Evolutionary conservation across 2,888 invertebrate species (phyloP).

Genomic region (Thelaira solivaga): DNA sequence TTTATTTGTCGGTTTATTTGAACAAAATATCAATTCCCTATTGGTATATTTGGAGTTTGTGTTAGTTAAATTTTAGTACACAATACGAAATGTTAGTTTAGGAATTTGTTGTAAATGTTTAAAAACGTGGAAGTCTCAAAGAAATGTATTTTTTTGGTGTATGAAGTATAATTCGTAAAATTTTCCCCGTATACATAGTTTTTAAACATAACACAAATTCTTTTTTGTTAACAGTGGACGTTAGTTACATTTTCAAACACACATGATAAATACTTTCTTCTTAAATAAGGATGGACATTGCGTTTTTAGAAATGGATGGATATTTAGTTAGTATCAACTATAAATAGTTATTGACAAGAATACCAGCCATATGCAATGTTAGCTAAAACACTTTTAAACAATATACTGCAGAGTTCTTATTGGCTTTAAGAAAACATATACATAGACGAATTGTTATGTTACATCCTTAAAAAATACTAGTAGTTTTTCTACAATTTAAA

Average conservation of each 20-base stretch:
- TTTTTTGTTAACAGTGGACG: not conserved
- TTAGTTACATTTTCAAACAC: constrained; percentile 20
- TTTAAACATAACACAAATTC: constrained; percentile 1
- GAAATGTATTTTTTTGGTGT: too few relatives aligned
- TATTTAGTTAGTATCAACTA: constrained; percentile 4
- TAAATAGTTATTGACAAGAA: constrained; percentile 15
- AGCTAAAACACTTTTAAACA: not conserved
- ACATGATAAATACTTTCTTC: constrained; percentile 16
- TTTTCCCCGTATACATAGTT: not conserved
- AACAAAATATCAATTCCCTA: constrained; percentile 27
- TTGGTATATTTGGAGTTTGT: not conserved
- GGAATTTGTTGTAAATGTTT: not conserved
- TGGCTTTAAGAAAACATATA: constrained; percentile 1
- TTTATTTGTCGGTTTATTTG: not conserved
- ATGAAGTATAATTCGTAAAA: too few relatives aligned
- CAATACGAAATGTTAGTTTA: constrained; percentile 4
- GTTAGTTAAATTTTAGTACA: constrained; percentile 24
- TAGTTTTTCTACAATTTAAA: constrained; percentile 18
- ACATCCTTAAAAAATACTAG: constrained; percentile 8
- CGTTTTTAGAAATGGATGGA: constrained; percentile 16
- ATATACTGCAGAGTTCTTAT: not conserved
- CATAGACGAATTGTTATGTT: not conserved
- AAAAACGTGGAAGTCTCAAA: not conserved
- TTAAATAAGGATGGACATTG: constrained; percentile 8
- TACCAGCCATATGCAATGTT: constrained; percentile 14